Conservation (phyloP, 2,888 invertebrate species). For the Chromoteleia sp. region DNA sequence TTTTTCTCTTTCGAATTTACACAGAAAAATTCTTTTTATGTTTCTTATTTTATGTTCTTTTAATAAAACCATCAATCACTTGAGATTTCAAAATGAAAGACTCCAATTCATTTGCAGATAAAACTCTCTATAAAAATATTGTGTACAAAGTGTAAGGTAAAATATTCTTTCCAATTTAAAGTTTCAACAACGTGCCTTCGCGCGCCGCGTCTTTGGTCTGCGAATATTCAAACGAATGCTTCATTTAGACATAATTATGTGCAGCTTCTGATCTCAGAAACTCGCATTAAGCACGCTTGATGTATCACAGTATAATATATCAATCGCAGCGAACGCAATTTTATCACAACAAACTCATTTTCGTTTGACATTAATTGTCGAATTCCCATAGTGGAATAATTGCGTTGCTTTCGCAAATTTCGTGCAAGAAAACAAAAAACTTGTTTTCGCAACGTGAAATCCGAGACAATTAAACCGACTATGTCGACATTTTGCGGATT, state of each 20-base stretch:
- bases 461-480: too few species aligned
- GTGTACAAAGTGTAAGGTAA: constrained; percentile 39
- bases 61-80: constrained; percentile 67
- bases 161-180: constrained; percentile 52
- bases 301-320: constrained; percentile 47
- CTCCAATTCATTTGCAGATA: constrained; percentile 56
- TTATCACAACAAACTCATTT: constrained; percentile 34
- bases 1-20: constrained; percentile 59
- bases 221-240: constrained; percentile 49
- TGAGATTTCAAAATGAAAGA: constrained; percentile 57
- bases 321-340: constrained; percentile 49
- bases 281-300: constrained; percentile 44
- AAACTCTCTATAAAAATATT: constrained; percentile 46
- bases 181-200: constrained; percentile 36
- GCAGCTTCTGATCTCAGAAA: constrained; percentile 51
- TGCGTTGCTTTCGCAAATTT: too few species aligned
- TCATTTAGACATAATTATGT: constrained; percentile 60
- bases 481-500: neutral
- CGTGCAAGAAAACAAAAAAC: too few species aligned
- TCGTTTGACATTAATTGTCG: constrained; percentile 16
- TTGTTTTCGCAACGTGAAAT: too few species aligned
- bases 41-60: constrained; percentile 63
- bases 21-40: constrained; percentile 57
- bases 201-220: constrained; percentile 32
- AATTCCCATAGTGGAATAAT: neutral